Evolutionary conservation across 2,113 vertebrate species (phyloP), one percentile per base, ranked within the genome.

Genomic region (Scartelaos histophorus): DNA sequence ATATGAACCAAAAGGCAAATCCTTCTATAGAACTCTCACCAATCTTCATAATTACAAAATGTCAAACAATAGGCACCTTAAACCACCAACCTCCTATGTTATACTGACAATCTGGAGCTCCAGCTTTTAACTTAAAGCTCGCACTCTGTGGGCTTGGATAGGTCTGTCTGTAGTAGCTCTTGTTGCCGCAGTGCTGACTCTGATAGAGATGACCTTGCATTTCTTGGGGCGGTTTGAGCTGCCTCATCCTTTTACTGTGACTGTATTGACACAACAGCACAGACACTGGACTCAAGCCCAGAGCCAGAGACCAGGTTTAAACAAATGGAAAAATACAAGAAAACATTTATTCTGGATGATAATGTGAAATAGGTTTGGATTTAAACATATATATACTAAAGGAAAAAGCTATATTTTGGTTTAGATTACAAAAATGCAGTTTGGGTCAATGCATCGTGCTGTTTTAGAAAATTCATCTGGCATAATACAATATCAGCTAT

Each of bases 181-280:
- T 53, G 25, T 16, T 68, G 72, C 53, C 13, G 70, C 66, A 79
- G 74, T 81, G 81, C 78, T 88, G 82, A 82, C 74, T 21, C 74
- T 70, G 65, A 73, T 62, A 68, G 62, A 62, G 57, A 64, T 85
- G 81, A 90, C 77, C 87, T 82, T 83, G 82, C 73, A 67, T 62
- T n/a, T 22, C 82, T 65, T 80, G 65, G 86, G 66, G 54, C 17
- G 11, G 17, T 78, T 22, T 10, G 21, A 71, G 76, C 78, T 70
- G 79, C 43, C 89, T 83, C 74, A 78, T 82, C 80, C 66, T 82
- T 88, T 83, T 69, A 77, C 75, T 81, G 72, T 81, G 69, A 67
- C 56, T 45, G 69, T 84, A 77, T 82, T 82, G 84, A 84, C 78
- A 86, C 80, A 83, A 76, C 83, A 86, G 76, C 71, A 70, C 75